A percentile compares a stretch with the other conserved stretches of the same genome.
phyloP scores from a whole-genome alignment of 1,140 invertebrate species.

The Achroia grisella region DNA sequence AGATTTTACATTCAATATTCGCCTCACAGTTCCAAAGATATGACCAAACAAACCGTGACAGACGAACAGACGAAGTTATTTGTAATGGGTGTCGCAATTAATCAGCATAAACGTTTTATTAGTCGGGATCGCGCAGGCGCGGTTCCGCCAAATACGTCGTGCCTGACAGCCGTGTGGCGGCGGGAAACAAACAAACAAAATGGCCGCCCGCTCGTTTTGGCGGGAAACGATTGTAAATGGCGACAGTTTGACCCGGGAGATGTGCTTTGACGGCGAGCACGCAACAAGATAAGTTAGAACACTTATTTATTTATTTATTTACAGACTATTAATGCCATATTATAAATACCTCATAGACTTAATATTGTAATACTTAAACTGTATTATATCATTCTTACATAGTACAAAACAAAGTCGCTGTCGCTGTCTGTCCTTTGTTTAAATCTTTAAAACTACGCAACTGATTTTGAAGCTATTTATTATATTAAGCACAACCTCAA shows the following conservation, averaged over 20 bases:
- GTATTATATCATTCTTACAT: no score
- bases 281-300: background rate
- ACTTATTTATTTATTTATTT: background rate
- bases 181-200: constrained; percentile 35
- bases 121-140: constrained; percentile 21
- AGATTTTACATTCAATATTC: constrained; percentile 20
- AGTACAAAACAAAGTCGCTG: no score
- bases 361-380: no score
- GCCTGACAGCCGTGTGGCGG: constrained; percentile 16
- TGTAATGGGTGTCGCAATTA: constrained; percentile 31
- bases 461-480: no score
- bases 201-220: constrained; percentile 24
- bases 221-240: constrained; percentile 29
- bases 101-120: constrained; percentile 52
- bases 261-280: constrained; percentile 7
- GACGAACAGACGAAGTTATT: constrained; percentile 18
- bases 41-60: constrained; percentile 21
- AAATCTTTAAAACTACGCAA: no score
- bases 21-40: constrained; percentile 12
- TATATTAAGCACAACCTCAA: no score
- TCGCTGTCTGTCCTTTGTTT: no score
- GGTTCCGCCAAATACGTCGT: constrained; percentile 40
- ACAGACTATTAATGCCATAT: no score
- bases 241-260: constrained; percentile 21
- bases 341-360: no score